These are phyloP conservation scores for Drosophila antonietae DNA, from an alignment of 2,888 invertebrate genomes.

Conservation along the genomic window DNA sequence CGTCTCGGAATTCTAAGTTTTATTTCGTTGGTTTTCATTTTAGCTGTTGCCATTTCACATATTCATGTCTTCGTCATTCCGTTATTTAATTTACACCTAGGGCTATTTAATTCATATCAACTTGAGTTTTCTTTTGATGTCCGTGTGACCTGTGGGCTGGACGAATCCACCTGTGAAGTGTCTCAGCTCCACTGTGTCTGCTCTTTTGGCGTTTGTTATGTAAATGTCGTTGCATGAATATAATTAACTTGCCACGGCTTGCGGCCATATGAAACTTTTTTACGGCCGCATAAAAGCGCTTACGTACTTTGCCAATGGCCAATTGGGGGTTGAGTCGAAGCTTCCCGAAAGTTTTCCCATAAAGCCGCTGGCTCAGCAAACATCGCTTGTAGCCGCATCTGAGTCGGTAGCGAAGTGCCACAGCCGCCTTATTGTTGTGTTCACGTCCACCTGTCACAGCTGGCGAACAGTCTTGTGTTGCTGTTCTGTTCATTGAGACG, in stretches of 20 bases:
- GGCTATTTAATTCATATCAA: slow-evolving; percentile 59
- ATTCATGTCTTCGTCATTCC: slow-evolving; percentile 57
- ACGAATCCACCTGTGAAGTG: background rate
- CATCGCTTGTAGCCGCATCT: slow-evolving; percentile 2
- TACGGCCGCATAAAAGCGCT: slow-evolving; percentile 56
- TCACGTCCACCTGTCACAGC: slow-evolving; percentile 37
- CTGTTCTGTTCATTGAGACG: slow-evolving; percentile 16
- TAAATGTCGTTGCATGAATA: slow-evolving; percentile 70
- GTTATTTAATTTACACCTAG: slow-evolving; percentile 66
- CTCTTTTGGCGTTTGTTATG: slow-evolving; percentile 63
- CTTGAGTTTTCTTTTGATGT: slow-evolving; percentile 47
- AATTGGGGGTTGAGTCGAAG: slow-evolving; percentile 27
- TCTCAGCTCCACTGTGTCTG: slow-evolving; percentile 12
- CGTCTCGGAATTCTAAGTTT: background rate
- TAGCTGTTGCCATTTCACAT: slow-evolving; percentile 20
- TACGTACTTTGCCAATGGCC: slow-evolving; percentile 36
- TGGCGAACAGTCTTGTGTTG: slow-evolving; percentile 19
- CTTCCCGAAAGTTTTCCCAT: slow-evolving; percentile 59
- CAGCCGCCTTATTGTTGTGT: slow-evolving; percentile 30
- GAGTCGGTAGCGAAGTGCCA: background rate
- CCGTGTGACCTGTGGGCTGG: slow-evolving; percentile 14
- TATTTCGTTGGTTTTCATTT: background rate
- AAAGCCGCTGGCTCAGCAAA: slow-evolving; percentile 44
- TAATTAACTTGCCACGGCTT: slow-evolving; percentile 66
- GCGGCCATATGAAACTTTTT: slow-evolving; percentile 52